phyloP scores from a whole-genome alignment of 2,797 vertebrate species.

The Rousettus madagascariensis region DNA sequence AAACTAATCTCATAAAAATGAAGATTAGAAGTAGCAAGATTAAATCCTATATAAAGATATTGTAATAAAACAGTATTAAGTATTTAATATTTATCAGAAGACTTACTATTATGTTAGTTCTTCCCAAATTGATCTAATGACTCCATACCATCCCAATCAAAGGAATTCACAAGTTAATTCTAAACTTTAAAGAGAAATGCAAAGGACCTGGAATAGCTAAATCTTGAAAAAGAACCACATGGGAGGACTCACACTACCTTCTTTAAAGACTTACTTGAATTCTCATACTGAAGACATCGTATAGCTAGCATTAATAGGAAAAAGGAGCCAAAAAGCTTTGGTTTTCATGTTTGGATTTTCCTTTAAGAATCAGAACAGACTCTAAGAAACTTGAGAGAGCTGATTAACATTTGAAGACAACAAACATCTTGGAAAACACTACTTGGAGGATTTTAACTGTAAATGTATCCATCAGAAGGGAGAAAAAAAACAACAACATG shows the following conservation, averaged over 20 bases:
- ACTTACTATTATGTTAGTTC: not conserved
- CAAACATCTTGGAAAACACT: not conserved
- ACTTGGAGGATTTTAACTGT: not conserved
- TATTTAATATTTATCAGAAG: not conserved
- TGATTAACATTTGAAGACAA: not conserved
- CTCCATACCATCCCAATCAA: not conserved
- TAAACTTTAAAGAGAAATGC: not conserved
- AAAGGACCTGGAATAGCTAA: not conserved
- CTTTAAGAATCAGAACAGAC: not conserved
- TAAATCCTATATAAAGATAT: not conserved
- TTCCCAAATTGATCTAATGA: not conserved
- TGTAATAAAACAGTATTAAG: not conserved
- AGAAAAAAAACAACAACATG: not conserved
- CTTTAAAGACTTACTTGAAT: not conserved
- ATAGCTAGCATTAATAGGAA: not conserved
- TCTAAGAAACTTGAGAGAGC: not conserved
- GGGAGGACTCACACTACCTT: not conserved
- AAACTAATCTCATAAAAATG: not conserved
- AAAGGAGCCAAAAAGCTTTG: not conserved
- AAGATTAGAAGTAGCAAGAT: not conserved
- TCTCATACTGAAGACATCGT: not conserved
- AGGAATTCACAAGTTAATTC: not conserved
- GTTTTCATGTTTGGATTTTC: not conserved
- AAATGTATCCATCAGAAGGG: not conserved
- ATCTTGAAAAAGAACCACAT: not conserved